phyloP scores from a whole-genome alignment of 2,797 vertebrate species.

The Phrynocephalus guinanensis region DNA sequence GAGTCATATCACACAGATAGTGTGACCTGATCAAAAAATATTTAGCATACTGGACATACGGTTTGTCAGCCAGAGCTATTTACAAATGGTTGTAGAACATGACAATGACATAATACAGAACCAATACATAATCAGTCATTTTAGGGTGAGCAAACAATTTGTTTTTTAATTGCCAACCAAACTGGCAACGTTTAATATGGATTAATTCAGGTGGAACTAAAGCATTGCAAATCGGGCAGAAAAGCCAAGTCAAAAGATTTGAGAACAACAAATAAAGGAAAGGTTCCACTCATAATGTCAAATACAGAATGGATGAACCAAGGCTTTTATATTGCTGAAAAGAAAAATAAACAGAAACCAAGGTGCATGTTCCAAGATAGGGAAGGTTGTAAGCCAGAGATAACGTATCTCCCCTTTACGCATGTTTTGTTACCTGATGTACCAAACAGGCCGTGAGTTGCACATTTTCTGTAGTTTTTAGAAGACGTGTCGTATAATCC shows the following conservation, averaged over 20 bases:
- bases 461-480: slow-evolving; percentile 37
- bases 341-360: neutral
- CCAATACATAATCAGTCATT: neutral
- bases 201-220: slow-evolving; percentile 15
- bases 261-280: slow-evolving; percentile 30
- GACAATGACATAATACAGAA: neutral
- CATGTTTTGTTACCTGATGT: slow-evolving; percentile 25
- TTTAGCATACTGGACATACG: neutral
- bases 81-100: neutral
- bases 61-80: neutral
- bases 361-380: slow-evolving; percentile 9
- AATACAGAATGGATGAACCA: slow-evolving; percentile 35
- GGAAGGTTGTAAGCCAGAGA: slow-evolving; percentile 35
- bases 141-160: neutral
- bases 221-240: slow-evolving; percentile 26
- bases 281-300: slow-evolving; percentile 36
- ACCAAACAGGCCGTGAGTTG: slow-evolving; percentile 47
- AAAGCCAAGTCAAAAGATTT: slow-evolving; percentile 19
- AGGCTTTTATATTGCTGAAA: slow-evolving; percentile 19
- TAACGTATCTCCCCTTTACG: slow-evolving; percentile 18
- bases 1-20: slow-evolving; percentile 1
- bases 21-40: neutral
- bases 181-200: no score
- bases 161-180: no score
- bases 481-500: slow-evolving; percentile 50